A percentile compares a stretch with the other conserved stretches of the same genome.
These are phyloP conservation scores for Mantis religiosa DNA, from an alignment of 2,888 invertebrate genomes.

Conservation along the genomic window DNA sequence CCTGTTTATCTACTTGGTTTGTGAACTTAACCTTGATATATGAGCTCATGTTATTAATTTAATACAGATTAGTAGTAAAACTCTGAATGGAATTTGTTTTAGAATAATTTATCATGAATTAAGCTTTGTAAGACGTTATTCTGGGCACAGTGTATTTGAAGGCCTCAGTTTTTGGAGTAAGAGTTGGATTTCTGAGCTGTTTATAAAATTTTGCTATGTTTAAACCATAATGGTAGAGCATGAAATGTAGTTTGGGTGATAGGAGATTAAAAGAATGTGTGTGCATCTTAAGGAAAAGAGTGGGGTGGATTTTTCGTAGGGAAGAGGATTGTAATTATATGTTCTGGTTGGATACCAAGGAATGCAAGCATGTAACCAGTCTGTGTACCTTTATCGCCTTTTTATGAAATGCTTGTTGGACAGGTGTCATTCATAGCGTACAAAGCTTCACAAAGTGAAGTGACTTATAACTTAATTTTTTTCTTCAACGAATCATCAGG, in stretches of 20 bases:
- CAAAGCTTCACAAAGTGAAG: neutral
- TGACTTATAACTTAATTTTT: too few relatives aligned
- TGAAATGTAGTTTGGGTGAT: neutral
- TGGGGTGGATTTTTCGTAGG: neutral
- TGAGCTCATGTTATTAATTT: neutral
- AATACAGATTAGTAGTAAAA: neutral
- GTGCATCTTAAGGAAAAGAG: too few relatives aligned
- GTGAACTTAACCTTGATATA: neutral
- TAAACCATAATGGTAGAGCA: neutral
- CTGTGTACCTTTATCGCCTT: neutral
- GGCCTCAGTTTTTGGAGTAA: neutral
- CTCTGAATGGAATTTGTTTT: neutral
- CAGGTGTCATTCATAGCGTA: neutral
- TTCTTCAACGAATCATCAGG: too few relatives aligned
- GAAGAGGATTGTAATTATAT: neutral
- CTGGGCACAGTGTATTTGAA: neutral
- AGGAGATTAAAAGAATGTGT: too few relatives aligned
- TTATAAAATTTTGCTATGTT: neutral
- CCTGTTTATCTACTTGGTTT: neutral
- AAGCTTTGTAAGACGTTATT: neutral
- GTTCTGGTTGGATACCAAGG: neutral
- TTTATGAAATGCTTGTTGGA: neutral
- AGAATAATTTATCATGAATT: neutral
- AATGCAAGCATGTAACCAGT: neutral
- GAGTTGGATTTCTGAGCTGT: neutral